phyloP scores from a whole-genome alignment of 1,140 invertebrate species.

The Ditylenchus dipsaci region DNA sequence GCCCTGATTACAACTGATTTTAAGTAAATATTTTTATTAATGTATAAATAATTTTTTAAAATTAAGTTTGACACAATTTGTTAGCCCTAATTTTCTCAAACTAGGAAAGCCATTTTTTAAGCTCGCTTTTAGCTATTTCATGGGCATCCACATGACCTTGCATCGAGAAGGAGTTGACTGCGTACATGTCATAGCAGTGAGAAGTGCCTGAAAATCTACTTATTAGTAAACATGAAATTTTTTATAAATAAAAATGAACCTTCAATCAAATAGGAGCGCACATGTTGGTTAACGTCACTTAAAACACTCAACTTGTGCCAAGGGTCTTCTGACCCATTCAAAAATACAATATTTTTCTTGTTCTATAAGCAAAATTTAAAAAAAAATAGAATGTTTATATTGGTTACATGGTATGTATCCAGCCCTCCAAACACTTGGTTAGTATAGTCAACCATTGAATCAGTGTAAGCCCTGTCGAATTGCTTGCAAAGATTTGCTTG shows the following conservation, averaged over 20 bases:
- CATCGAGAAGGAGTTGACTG: neutral
- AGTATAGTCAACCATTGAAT: neutral
- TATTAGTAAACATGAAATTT: no score
- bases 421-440: conserved; percentile 1
- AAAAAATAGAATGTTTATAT: no score
- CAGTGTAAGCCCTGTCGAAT: neutral
- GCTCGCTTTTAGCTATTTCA: no score
- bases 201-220: neutral
- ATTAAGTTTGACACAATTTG: no score
- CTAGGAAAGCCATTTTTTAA: no score
- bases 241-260: neutral
- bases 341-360: conserved; percentile 2
- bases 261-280: neutral
- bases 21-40: no score
- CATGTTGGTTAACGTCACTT: neutral
- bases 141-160: no score
- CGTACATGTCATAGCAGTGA: conserved; percentile 3
- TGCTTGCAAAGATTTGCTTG: neutral
- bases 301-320: conserved; percentile 8
- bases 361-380: no score
- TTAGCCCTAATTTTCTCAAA: no score
- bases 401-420: neutral
- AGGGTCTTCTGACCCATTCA: conserved; percentile 9
- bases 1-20: no score
- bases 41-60: no score